A percentile compares a stretch with the other conserved stretches of the same genome.
Conservation (phyloP, 1,140 invertebrate genomes). For the Leptinotarsa texana region DNA sequence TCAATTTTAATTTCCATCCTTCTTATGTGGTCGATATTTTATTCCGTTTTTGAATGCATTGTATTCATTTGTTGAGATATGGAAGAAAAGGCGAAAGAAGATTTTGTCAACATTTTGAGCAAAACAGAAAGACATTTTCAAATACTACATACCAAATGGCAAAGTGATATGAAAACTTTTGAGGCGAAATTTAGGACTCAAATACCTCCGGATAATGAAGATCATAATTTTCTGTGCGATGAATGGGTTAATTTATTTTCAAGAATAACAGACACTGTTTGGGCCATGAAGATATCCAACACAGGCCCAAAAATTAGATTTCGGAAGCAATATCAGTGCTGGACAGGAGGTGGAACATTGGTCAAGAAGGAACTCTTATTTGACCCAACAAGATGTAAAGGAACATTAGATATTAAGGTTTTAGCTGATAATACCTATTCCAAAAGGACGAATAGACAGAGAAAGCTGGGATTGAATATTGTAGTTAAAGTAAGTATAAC, state of each 20-base stretch:
- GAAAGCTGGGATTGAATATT: slow-evolving; percentile 50
- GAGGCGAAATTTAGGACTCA: slow-evolving; percentile 53
- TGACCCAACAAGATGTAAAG: slow-evolving; percentile 51
- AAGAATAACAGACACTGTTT: slow-evolving; percentile 50
- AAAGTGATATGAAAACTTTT: slow-evolving; percentile 47
- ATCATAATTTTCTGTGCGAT: slow-evolving; percentile 52
- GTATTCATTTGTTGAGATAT: slow-evolving; percentile 43
- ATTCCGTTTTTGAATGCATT: slow-evolving; percentile 43
- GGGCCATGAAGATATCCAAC: slow-evolving; percentile 55
- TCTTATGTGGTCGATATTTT: slow-evolving; percentile 10
- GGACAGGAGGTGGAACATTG: slow-evolving; percentile 47
- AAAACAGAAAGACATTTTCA: slow-evolving; percentile 51
- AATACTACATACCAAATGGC: slow-evolving; percentile 50
- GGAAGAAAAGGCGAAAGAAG: slow-evolving; percentile 37
- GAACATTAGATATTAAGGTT: slow-evolving; percentile 53
- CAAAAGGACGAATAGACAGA: slow-evolving; percentile 50
- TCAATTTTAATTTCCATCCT: no score
- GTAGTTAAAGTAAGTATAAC: slow-evolving; percentile 49
- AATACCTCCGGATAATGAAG: slow-evolving; percentile 48
- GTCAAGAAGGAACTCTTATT: slow-evolving; percentile 52
- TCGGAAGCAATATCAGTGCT: slow-evolving; percentile 55
- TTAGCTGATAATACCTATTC: slow-evolving; percentile 49
- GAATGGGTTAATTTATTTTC: slow-evolving; percentile 54
- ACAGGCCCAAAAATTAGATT: slow-evolving; percentile 54
- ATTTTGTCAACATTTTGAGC: slow-evolving; percentile 43